These are phyloP conservation scores for Scaptomyza flava DNA, from an alignment of 2,888 invertebrate species.

Conservation along the genomic window DNA sequence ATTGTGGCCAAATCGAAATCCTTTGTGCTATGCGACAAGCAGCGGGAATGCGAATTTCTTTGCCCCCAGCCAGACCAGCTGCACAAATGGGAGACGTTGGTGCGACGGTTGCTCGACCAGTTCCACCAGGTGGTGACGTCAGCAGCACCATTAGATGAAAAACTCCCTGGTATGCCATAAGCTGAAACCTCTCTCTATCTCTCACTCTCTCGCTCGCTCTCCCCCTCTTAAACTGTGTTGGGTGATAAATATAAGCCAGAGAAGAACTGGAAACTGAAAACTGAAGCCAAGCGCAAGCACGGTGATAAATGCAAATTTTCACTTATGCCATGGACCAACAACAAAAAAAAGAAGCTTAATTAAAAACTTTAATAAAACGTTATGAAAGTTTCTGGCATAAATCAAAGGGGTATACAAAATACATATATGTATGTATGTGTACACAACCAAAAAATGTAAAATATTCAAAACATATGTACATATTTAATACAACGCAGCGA, in stretches of 20 bases:
- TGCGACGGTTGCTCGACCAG: constrained; percentile 18
- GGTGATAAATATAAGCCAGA: constrained; percentile 1
- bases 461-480: not conserved
- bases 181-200: not conserved
- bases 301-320: constrained; percentile 1
- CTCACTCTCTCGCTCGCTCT: not conserved
- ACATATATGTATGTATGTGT: constrained; percentile 2
- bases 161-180: constrained; percentile 27
- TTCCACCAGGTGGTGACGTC: not conserved
- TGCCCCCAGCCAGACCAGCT: constrained; percentile 20
- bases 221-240: constrained; percentile 11
- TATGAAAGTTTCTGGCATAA: constrained; percentile 63
- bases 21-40: constrained; percentile 44
- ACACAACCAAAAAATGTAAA: not conserved
- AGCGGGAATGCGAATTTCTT: constrained; percentile 40
- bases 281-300: not conserved
- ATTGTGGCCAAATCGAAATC: constrained; percentile 42
- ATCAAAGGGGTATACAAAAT: constrained; percentile 37
- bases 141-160: constrained; percentile 9
- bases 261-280: not conserved
- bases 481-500: not conserved
- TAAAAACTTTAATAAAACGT: constrained; percentile 63
- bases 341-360: constrained; percentile 30
- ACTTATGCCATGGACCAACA: not conserved
- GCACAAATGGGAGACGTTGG: constrained; percentile 28